These are phyloP conservation scores for Callipepla squamata DNA, from an alignment of 2,113 vertebrate genomes.

Conservation along the genomic window DNA sequence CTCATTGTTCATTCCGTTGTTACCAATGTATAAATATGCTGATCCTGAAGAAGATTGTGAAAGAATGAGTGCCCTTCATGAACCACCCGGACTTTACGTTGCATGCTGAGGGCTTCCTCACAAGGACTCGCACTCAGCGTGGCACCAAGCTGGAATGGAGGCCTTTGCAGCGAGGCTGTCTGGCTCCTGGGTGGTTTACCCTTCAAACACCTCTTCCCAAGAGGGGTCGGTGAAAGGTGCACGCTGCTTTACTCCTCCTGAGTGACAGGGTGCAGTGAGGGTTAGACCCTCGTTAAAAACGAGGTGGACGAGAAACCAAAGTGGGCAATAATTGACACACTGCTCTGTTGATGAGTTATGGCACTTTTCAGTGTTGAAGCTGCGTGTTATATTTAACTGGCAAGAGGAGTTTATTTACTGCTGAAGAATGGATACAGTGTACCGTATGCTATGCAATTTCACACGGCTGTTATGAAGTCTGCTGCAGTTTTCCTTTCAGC, in stretches of 20 bases:
- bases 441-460: conserved; percentile 13
- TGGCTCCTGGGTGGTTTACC: rapidly evolving
- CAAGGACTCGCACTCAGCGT: neutral
- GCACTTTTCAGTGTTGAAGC: neutral
- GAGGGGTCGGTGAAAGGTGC: neutral
- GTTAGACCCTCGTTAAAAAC: neutral
- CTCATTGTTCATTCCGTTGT: neutral
- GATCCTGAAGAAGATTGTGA: neutral
- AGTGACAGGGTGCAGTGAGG: neutral
- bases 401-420: conserved; percentile 24
- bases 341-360: neutral
- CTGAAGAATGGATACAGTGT: conserved; percentile 31
- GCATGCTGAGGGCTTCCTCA: neutral
- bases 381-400: conserved; percentile 28
- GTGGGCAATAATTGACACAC: neutral
- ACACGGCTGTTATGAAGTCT: conserved; percentile 14
- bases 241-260: neutral
- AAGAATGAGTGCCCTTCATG: neutral
- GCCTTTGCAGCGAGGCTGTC: neutral
- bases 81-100: neutral
- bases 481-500: neutral
- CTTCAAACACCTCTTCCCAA: rapidly evolving
- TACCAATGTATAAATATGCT: neutral
- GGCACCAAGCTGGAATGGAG: neutral
- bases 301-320: neutral